These are phyloP conservation scores for Willowsia nigromaculata DNA, from an alignment of 2,888 invertebrate genomes.

Conservation along the genomic window DNA sequence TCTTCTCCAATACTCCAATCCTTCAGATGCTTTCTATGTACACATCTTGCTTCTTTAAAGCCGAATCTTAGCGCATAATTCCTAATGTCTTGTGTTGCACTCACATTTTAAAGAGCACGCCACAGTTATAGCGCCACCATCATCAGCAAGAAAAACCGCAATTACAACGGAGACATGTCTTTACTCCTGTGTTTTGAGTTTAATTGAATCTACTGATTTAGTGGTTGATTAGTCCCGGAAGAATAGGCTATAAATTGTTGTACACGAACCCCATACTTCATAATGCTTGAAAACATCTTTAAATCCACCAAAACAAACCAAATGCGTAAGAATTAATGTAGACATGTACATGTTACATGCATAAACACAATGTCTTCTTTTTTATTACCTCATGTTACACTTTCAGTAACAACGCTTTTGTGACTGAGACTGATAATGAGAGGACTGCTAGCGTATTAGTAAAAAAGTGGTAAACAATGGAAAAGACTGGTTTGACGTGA, in stretches of 20 bases:
- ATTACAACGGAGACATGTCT: conserved; percentile 7
- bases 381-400: not conserved
- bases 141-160: not conserved
- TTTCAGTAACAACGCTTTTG: not conserved
- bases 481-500: conserved; percentile 16
- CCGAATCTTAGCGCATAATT: too few species aligned
- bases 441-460: not conserved
- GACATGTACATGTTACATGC: not conserved
- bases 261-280: not conserved
- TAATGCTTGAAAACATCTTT: too few species aligned
- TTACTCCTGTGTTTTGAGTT: conserved; percentile 1
- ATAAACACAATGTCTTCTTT: conserved; percentile 7
- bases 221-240: conserved; percentile 48
- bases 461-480: not conserved
- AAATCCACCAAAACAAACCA: not conserved
- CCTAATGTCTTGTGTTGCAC: too few species aligned
- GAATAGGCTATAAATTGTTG: not conserved
- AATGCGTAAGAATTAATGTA: not conserved
- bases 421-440: not conserved
- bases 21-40: too few species aligned
- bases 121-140: not conserved
- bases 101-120: too few species aligned
- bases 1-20: not conserved
- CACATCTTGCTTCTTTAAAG: too few species aligned
- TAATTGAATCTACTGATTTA: conserved; percentile 56